A percentile compares a stretch with the other conserved stretches of the same genome.
These are phyloP conservation scores for human (Homo sapiens) DNA, from an alignment of 2,113 vertebrate genomes.

Conservation along the genomic window GRCh38 chr20:34521501-34522000, in stretches of 20 bases:
- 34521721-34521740: constrained; percentile 14
- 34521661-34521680: not conserved
- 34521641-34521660: not conserved
- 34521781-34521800: too few relatives aligned
- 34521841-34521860: too few relatives aligned
- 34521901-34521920: too few relatives aligned
- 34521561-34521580: not conserved
- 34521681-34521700: not conserved
- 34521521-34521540: not conserved
- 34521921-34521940: too few relatives aligned
- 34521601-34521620: not conserved
- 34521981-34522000: too few relatives aligned
- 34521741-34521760: not conserved
- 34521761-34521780: too few relatives aligned
- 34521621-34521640: not conserved
- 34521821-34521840: too few relatives aligned
- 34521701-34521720: not conserved
- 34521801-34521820: too few relatives aligned
- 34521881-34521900: too few relatives aligned
- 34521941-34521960: too few relatives aligned
- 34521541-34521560: not conserved
- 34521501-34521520: constrained; percentile 9
- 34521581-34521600: not conserved
- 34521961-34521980: too few relatives aligned
- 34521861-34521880: too few relatives aligned